These are phyloP conservation scores for Leptosomus discolor DNA, from an alignment of 2,113 vertebrate genomes.

Conservation along the genomic window DNA sequence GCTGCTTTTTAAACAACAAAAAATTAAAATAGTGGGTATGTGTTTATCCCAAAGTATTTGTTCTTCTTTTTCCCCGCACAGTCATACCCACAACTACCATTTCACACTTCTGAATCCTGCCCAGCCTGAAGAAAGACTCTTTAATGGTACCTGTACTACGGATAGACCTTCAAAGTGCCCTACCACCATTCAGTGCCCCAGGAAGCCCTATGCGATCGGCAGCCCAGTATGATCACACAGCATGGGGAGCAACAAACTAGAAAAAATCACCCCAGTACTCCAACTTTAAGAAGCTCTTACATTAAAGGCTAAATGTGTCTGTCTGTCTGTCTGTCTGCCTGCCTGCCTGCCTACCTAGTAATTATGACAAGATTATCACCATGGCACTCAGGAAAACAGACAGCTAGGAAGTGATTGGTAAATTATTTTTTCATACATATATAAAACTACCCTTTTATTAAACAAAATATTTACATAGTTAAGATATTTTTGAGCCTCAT, in stretches of 20 bases:
- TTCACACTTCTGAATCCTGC: background rate
- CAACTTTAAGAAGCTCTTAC: background rate
- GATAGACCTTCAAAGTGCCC: background rate
- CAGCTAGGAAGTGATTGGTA: background rate
- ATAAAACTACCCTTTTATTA: background rate
- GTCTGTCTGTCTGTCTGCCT: background rate
- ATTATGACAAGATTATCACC: background rate
- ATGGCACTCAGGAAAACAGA: background rate
- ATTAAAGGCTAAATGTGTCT: background rate
- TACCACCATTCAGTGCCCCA: background rate
- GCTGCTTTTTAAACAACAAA: background rate
- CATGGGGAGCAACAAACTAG: background rate
- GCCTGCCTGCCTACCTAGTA: background rate
- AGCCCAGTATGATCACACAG: background rate
- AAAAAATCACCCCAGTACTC: background rate
- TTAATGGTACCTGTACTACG: background rate
- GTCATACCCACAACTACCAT: background rate
- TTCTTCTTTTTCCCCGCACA: background rate
- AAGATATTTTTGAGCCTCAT: background rate
- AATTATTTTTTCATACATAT: background rate
- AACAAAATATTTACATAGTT: background rate
- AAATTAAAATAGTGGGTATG: background rate
- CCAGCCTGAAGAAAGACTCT: background rate
- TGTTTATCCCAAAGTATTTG: background rate
- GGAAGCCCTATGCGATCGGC: background rate